phyloP scores from a whole-genome alignment of 2,797 vertebrate genomes.

The Vespertilio murinus region DNA sequence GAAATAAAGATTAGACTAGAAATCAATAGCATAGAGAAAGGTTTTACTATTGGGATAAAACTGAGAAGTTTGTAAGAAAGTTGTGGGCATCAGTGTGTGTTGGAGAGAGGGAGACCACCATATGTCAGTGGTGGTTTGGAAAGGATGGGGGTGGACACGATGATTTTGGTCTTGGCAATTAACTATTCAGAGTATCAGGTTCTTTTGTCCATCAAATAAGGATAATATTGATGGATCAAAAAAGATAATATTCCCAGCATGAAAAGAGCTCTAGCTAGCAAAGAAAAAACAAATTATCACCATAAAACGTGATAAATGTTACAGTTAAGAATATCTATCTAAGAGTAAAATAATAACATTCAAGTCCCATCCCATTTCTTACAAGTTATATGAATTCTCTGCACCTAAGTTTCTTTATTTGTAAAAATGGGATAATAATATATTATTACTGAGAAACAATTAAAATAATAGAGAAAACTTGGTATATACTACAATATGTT shows the following conservation, averaged over 20 bases:
- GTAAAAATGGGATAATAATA: neutral
- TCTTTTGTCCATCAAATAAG: neutral
- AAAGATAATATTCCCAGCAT: neutral
- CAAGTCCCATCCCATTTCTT: neutral
- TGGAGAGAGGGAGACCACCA: neutral
- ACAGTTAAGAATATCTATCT: neutral
- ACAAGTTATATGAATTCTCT: neutral
- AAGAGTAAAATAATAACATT: neutral
- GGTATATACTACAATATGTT: neutral
- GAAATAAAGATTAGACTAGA: neutral
- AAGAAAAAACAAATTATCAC: neutral
- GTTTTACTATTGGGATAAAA: neutral
- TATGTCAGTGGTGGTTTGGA: neutral
- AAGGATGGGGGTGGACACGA: neutral
- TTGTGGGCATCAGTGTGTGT: no score
- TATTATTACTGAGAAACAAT: neutral
- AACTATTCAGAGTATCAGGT: neutral
- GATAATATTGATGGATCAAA: neutral
- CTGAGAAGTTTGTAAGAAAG: neutral
- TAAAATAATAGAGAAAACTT: neutral
- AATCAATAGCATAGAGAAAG: neutral
- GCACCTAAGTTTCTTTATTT: neutral
- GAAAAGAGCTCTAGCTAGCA: neutral
- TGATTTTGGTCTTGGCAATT: neutral
- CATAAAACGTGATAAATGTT: neutral